Conservation (phyloP, 2,888 invertebrate species). For the Tenthredo distinguenda region DNA sequence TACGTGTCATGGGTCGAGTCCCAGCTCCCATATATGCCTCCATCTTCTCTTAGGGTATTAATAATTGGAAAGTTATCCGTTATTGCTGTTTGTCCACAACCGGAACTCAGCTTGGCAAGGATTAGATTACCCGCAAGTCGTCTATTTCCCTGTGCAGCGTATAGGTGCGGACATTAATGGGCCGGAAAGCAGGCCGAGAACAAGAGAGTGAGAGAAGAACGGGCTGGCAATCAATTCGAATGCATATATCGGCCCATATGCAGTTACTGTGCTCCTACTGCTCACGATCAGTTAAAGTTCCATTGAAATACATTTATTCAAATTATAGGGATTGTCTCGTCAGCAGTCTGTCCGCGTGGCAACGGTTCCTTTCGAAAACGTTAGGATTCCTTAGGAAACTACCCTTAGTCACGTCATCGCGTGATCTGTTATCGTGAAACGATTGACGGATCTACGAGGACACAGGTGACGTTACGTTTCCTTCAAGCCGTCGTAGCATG, state of each 20-base stretch:
- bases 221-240: conserved; percentile 8
- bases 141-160: background rate
- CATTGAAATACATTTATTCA: background rate
- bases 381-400: background rate
- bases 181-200: conserved; percentile 8
- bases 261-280: background rate
- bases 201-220: background rate
- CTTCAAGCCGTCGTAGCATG: background rate
- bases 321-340: background rate
- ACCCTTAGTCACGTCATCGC: background rate
- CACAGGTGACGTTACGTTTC: background rate
- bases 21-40: background rate
- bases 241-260: background rate
- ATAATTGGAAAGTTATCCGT: conserved; percentile 41
- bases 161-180: conserved; percentile 26
- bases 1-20: background rate
- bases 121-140: conserved; percentile 22
- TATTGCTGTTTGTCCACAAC: conserved; percentile 26
- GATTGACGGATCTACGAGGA: background rate
- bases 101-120: conserved; percentile 19
- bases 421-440: background rate
- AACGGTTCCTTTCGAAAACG: background rate
- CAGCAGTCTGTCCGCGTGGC: background rate
- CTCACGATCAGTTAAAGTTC: background rate
- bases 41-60: background rate